A percentile compares a stretch with the other conserved stretches of the same genome.
These are phyloP conservation scores for Apamea sordens DNA, from an alignment of 2,888 invertebrate species.

Conservation along the genomic window DNA sequence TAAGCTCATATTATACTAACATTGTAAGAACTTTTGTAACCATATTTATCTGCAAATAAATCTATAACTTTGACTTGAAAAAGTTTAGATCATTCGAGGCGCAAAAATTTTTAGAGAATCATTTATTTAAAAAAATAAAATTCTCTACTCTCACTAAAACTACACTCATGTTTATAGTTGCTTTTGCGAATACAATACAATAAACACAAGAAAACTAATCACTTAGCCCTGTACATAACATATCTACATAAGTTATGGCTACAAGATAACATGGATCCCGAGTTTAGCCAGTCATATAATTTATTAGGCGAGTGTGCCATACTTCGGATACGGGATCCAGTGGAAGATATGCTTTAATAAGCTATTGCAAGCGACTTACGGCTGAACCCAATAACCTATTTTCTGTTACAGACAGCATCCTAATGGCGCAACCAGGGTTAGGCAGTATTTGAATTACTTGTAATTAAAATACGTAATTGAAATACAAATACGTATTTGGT, in stretches of 20 bases:
- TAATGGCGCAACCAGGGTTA: constrained; percentile 2
- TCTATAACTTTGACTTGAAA: not conserved
- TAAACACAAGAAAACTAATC: constrained; percentile 37
- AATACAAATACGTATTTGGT: constrained; percentile 60
- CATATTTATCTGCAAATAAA: too few relatives aligned
- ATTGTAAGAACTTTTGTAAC: too few relatives aligned
- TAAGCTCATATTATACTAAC: too few relatives aligned
- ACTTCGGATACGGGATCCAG: constrained; percentile 5
- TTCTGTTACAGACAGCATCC: too few relatives aligned
- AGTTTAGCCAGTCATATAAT: constrained; percentile 52
- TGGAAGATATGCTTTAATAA: constrained; percentile 16
- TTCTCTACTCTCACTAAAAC: not conserved
- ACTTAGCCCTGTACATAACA: constrained; percentile 28
- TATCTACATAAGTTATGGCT: constrained; percentile 46
- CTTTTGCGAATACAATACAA: not conserved
- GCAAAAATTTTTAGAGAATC: not conserved
- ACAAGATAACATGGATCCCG: constrained; percentile 28
- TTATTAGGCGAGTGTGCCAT: constrained; percentile 34
- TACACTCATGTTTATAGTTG: not conserved
- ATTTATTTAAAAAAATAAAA: not conserved
- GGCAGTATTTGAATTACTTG: constrained; percentile 59
- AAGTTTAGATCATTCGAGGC: not conserved
- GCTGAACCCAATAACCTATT: too few relatives aligned
- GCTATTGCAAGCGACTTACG: not conserved
- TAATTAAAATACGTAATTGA: constrained; percentile 74